Conservation (phyloP, 2,113 vertebrate genomes). For the Oreocharis arfaki region DNA sequence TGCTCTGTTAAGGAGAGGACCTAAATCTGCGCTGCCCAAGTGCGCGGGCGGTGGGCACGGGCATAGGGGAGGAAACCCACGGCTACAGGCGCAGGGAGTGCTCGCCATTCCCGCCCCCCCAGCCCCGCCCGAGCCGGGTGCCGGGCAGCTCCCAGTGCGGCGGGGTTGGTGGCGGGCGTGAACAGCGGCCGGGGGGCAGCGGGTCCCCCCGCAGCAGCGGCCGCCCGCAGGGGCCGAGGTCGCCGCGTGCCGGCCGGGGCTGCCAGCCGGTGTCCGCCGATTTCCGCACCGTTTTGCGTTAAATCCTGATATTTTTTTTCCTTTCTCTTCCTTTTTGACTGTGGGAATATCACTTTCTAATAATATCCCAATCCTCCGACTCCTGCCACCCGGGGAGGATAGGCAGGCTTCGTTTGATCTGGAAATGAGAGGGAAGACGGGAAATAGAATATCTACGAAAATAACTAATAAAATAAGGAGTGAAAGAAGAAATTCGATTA, state of each 20-base stretch:
- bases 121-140: not conserved
- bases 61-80: too few relatives aligned
- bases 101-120: not conserved
- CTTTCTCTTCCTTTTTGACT: not conserved
- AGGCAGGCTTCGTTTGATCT: not conserved
- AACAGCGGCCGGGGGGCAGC: too few relatives aligned
- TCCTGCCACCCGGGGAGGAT: not conserved
- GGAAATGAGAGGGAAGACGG: not conserved
- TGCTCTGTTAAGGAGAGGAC: not conserved
- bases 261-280: not conserved
- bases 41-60: not conserved
- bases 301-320: not conserved
- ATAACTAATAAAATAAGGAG: not conserved
- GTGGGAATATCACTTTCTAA: not conserved
- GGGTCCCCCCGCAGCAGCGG: not conserved
- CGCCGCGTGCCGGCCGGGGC: not conserved
- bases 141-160: too few relatives aligned
- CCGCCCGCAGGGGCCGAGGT: not conserved
- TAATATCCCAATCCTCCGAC: not conserved
- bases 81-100: rapidly evolving
- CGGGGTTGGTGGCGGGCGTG: not conserved
- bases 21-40: not conserved
- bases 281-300: not conserved
- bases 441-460: not conserved
- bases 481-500: not conserved